These are phyloP conservation scores for Heliconius erato DNA, from an alignment of 2,888 invertebrate species.

Conservation along the genomic window DNA sequence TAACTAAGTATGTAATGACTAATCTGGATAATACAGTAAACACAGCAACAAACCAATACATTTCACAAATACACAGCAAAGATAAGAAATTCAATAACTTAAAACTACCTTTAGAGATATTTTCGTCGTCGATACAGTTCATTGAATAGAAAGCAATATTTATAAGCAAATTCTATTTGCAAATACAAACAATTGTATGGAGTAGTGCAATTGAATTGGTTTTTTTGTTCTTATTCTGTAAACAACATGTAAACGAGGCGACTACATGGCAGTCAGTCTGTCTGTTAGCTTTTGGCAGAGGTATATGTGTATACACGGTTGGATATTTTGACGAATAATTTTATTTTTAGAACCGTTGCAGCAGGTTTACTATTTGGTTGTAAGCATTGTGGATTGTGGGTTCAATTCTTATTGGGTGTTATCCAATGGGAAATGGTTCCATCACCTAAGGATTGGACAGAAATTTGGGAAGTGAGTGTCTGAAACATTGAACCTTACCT, in stretches of 20 bases:
- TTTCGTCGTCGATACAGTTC: not conserved
- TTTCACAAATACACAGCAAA: not conserved
- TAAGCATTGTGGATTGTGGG: not conserved
- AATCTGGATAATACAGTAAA: not conserved
- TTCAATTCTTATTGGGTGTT: not conserved
- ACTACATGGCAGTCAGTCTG: conserved; percentile 69
- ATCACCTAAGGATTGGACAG: no score
- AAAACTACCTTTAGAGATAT: conserved; percentile 5
- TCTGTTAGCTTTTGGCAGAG: conserved; percentile 74
- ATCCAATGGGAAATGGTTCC: no score
- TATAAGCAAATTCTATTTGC: conserved; percentile 42
- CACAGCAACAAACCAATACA: not conserved
- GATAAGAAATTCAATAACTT: conserved; percentile 13
- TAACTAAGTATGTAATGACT: no score
- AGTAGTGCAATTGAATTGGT: conserved; percentile 56
- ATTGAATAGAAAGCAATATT: conserved; percentile 37
- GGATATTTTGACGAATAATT: conserved; percentile 41
- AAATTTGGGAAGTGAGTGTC: no score
- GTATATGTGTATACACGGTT: conserved; percentile 61
- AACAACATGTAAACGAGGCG: conserved; percentile 82
- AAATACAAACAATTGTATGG: conserved; percentile 52
- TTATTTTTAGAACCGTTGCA: not conserved
- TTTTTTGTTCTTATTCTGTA: conserved; percentile 74
- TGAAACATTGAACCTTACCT: no score
- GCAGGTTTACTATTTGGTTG: not conserved